Conservation (phyloP, 23 tunicate genomes). For the Diplosoma virens region DNA sequence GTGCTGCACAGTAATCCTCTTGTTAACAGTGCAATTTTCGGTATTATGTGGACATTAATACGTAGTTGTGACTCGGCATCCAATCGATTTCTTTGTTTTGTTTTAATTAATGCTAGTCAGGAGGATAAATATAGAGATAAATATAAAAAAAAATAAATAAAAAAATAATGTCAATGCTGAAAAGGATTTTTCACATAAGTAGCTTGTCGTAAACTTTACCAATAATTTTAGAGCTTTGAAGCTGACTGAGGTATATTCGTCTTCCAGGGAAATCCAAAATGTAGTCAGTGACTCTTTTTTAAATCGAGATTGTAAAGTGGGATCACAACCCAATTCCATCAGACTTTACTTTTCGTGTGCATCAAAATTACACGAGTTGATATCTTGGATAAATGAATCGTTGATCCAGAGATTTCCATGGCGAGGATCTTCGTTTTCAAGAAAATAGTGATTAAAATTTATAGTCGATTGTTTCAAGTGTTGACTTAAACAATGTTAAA, state of each 20-base stretch:
- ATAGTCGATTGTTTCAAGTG: not conserved
- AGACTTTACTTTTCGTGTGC: not conserved
- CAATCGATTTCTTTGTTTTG: not conserved
- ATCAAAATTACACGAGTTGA: not conserved
- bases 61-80: not conserved
- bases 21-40: too few relatives aligned
- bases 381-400: not conserved
- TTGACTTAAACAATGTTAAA: not conserved
- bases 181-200: not conserved
- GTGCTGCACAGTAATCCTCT: too few relatives aligned
- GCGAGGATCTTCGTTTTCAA: not conserved
- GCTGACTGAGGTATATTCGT: not conserved
- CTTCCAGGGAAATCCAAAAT: not conserved
- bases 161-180: not conserved
- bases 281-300: not conserved
- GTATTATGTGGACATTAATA: too few relatives aligned
- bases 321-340: not conserved
- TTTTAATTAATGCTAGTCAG: too few relatives aligned
- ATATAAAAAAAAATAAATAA: too few relatives aligned
- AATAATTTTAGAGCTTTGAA: not conserved
- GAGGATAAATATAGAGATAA: too few relatives aligned
- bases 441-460: not conserved
- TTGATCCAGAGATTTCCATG: not conserved
- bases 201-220: not conserved
- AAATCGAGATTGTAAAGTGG: not conserved